A percentile compares a stretch with the other conserved stretches of the same genome.
phyloP scores from a whole-genome alignment of 92 coral and sea anemone species.

The Epizoanthus ramosus region DNA sequence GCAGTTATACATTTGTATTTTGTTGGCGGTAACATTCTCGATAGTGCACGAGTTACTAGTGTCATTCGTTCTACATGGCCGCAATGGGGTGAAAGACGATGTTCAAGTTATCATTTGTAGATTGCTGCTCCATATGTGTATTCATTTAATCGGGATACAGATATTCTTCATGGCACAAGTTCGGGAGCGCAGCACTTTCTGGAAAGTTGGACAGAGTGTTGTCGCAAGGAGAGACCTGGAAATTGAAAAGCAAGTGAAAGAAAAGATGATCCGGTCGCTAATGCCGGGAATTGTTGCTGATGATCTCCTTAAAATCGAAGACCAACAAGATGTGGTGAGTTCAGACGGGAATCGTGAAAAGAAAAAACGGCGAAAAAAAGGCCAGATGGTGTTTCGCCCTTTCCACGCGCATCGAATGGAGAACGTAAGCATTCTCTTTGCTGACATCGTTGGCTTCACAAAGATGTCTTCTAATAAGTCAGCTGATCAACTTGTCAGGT shows the following conservation, averaged over 20 bases:
- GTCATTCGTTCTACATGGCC: constrained; percentile 31
- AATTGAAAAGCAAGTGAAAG: constrained; percentile 94
- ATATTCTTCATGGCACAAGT: constrained; percentile 99
- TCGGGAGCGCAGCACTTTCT: constrained; percentile 98
- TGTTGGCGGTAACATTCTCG: constrained; percentile 85
- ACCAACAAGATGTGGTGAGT: constrained; percentile 66
- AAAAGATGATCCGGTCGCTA: constrained; percentile 91
- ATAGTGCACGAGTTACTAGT: constrained; percentile 88
- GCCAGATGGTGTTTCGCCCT: constrained; percentile 90
- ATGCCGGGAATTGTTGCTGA: constrained; percentile 94
- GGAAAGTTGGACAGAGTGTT: constrained; percentile 99
- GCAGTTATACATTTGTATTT: constrained; percentile 87
- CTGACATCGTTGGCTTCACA: constrained; percentile 98
- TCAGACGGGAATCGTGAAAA: constrained; percentile 73
- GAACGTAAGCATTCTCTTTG: constrained; percentile 95
- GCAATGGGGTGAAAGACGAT: constrained; percentile 30
- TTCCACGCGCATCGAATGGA: constrained; percentile 99
- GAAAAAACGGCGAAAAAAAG: constrained; percentile 70
- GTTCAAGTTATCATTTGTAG: constrained; percentile 72
- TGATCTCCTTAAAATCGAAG: constrained; percentile 69
- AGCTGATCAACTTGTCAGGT: constrained; percentile 95
- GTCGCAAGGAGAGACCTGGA: constrained; percentile 95
- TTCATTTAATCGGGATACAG: constrained; percentile 92
- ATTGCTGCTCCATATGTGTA: constrained; percentile 81
- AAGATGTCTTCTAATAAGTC: constrained; percentile 98